These are phyloP conservation scores for Zaprionus kolodkinae DNA, from an alignment of 1,140 invertebrate species.

Conservation along the genomic window DNA sequence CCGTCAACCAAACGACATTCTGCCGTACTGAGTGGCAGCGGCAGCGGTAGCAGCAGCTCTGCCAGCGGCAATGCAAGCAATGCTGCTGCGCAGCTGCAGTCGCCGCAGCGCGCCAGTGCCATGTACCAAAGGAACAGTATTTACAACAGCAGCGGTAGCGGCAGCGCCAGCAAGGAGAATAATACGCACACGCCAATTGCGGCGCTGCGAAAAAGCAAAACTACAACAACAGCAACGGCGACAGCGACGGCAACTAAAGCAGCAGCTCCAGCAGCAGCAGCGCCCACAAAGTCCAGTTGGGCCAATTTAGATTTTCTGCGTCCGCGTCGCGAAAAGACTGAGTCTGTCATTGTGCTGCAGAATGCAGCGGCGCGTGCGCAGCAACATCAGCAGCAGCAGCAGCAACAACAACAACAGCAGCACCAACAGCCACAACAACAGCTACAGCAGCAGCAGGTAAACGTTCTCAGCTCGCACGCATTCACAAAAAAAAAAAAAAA, in stretches of 20 bases:
- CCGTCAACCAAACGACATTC: conserved; percentile 90
- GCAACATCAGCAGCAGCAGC: conserved; percentile 83
- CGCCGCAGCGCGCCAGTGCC: conserved; percentile 86
- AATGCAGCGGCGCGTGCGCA: conserved; percentile 86
- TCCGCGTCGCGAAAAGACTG: conserved; percentile 92
- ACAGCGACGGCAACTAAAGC: conserved; percentile 20
- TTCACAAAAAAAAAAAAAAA: conserved; percentile 47
- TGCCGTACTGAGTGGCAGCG: conserved; percentile 86
- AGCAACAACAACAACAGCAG: conserved; percentile 61
- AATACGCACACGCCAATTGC: conserved; percentile 5
- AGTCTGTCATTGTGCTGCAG: conserved; percentile 91
- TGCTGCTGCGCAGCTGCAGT: conserved; percentile 76
- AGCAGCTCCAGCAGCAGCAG: conserved; percentile 17
- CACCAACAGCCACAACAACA: conserved; percentile 74
- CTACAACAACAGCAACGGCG: conserved; percentile 31
- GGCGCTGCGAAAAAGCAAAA: conserved; percentile 22
- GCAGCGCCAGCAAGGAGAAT: conserved; percentile 30
- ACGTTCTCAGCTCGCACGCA: conserved; percentile 77
- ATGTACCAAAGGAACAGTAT: conserved; percentile 87
- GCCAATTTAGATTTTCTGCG: conserved; percentile 85
- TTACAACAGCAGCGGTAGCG: conserved; percentile 74
- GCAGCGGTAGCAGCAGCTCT: conserved; percentile 79
- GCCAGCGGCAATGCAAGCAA: not conserved
- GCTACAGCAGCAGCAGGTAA: conserved; percentile 84
- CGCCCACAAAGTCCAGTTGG: conserved; percentile 65